Base-by-base conservation (phyloP, 2,888 invertebrate genomes). In the Mesodorylaimus sp. region DNA sequence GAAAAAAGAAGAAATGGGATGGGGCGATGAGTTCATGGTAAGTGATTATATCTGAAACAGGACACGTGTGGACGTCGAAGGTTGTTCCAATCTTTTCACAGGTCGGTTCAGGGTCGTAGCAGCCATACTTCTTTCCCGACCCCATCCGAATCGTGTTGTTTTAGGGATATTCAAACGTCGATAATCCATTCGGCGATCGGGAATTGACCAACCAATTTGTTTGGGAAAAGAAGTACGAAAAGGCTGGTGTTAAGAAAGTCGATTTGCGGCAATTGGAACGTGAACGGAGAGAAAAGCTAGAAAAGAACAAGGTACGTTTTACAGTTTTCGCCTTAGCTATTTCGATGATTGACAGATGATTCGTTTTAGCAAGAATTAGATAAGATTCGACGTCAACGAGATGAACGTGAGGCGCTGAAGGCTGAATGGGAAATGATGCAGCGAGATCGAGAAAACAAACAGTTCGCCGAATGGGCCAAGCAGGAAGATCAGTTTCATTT, bases 171-270 rank as follows among this genome's bases (percentile, higher is more conserved):
- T 93, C 95, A 0, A 91, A 97, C 68, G 83, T 84, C 47, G 93
- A 97, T 68, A 97, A 97, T 71, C 97, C 97, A 0, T 97, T 95
- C 68, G 95, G 95, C 0, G 97, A 97, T 74, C 84, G 85, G 0
- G 87, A 88, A 60, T 75, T 97, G 37, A 76, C 91, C 3, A 81
- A 91, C 29, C 84, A 88, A 0, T 99, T 97, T 70, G 84, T 91
- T 0, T 99, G 97, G 97, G 75, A 76, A 24, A 95, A 95, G 69
- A 97, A 99, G 67, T 73, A 93, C 45, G 82, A 89, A 51, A 85
- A 87, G 61, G 88, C 93, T 63, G 97, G 95, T 0, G 72, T 87
- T 1, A 77, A 79, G 45, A 78, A 79, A 29, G 78, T 82, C 0
- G 78, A 78, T 21, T 73, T 76, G 19, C 82, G 84, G 58, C 81